These are phyloP conservation scores for Scaptomyza caliginosa DNA, from an alignment of 2,888 invertebrate species.

Conservation along the genomic window DNA sequence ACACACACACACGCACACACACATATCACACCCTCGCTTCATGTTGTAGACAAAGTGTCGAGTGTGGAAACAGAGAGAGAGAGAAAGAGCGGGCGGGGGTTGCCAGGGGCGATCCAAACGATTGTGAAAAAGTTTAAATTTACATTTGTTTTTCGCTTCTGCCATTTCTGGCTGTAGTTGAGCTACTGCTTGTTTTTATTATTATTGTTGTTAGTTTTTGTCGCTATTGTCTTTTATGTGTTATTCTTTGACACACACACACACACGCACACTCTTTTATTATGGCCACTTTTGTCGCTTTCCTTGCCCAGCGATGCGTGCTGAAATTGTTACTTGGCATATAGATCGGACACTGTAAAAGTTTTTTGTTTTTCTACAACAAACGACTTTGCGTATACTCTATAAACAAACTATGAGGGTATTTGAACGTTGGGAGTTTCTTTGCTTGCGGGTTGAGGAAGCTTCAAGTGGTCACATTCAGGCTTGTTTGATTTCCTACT, in stretches of 20 bases:
- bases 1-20: background rate
- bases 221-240: conserved; percentile 41
- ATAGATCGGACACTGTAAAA: conserved; percentile 40
- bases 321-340: conserved; percentile 48
- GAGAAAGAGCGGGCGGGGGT: background rate
- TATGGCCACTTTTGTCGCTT: conserved; percentile 65
- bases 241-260: conserved; percentile 43
- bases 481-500: background rate
- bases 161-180: conserved; percentile 40
- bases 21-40: conserved; percentile 48
- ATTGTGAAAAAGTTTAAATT: conserved; percentile 75
- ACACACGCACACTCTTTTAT: conserved; percentile 31
- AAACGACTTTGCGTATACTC: conserved; percentile 8
- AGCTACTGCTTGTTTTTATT: conserved; percentile 32
- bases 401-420: background rate
- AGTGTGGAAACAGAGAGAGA: background rate
- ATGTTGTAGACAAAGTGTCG: conserved; percentile 40
- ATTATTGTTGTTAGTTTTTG: conserved; percentile 45
- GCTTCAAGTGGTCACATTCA: too few relatives aligned
- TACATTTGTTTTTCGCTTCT: conserved; percentile 64
- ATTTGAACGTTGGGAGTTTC: background rate
- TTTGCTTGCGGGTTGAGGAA: background rate
- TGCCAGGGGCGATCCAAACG: conserved; percentile 30
- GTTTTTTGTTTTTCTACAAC: too few relatives aligned
- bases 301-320: conserved; percentile 64